phyloP scores from a whole-genome alignment of 2,113 vertebrate genomes.

The Actenoides hombroni region DNA sequence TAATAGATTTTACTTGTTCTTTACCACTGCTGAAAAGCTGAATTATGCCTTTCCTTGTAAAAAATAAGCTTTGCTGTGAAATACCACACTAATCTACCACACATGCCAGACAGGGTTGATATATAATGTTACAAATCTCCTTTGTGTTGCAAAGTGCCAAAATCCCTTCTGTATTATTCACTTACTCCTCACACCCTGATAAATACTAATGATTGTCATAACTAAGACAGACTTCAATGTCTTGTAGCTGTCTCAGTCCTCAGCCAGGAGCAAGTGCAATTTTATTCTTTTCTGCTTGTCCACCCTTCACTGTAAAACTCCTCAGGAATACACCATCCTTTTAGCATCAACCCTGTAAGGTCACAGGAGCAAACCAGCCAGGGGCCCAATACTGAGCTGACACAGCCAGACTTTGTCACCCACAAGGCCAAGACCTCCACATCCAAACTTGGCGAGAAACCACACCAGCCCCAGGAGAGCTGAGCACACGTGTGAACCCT shows the following conservation, averaged over 20 bases:
- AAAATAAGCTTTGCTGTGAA: neutral
- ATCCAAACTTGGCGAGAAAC: neutral
- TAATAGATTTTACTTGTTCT: neutral
- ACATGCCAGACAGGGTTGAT: neutral
- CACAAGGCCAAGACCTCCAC: neutral
- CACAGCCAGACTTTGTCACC: neutral
- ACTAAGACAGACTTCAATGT: neutral
- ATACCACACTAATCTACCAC: neutral
- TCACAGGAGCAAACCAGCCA: neutral
- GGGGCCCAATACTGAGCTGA: fast-evolving
- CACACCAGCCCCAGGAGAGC: neutral
- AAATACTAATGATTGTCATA: neutral
- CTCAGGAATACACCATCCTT: neutral
- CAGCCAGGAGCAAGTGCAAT: neutral
- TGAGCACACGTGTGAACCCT: neutral
- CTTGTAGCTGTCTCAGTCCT: neutral
- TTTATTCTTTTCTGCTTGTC: neutral
- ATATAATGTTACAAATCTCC: neutral
- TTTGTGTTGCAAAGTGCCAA: neutral
- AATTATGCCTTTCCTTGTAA: neutral
- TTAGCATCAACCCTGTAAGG: neutral
- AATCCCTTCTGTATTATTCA: neutral
- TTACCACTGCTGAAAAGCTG: neutral
- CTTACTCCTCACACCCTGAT: neutral
- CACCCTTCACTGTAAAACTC: neutral